Evolutionary conservation across 1,140 invertebrate genomes (phyloP), one percentile per base, ranked within the genome.

Genomic region (Trichoplusia ni): DNA sequence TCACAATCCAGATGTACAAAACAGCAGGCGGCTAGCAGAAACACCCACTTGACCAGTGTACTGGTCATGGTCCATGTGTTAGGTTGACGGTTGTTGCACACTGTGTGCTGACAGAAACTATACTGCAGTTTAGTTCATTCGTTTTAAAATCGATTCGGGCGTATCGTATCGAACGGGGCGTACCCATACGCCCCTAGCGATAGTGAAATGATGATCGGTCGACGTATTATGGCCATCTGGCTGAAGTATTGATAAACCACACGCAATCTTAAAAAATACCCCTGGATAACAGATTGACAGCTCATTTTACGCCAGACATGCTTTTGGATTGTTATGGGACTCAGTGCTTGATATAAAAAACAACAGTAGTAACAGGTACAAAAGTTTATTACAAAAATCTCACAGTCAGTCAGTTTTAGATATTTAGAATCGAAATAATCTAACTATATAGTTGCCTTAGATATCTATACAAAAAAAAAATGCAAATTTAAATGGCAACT

Each of bases 1-100:
- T 86, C 79, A 76, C 84, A 73, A 9, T 81, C 54, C 4, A 80
- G 53, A 46, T 61, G 46, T n/a, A 70, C 66, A 61, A 75, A 63
- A 49, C 49, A 80, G 18, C 27, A 13, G 7, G 31, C n/a, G 16
- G 72, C 25, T 23, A 72, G n/a, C 46, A 84, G 49, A 38, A 78
- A 44, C 9, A 77, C 38, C 49, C 42, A 73, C n/a, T 61, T 44
- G 29, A 80, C 44, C 1, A 74, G 9, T 70, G 67, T 67, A 21
- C 59, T 71, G 49, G 69, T 69, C 83, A 84, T 86, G 40, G 58
- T 71, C 67, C 65, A 75, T 64, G 63, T 54, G 54, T 49, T 5
- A 19, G 18, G 23, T 19, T 27, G 14, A 40, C 53, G 23, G n/a
- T 14, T 40, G 21, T 13, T 4, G 0, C 21, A 13, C 3, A 54